Base-by-base conservation (phyloP, 2,888 invertebrate species). In the Chymomyza amoena region DNA sequence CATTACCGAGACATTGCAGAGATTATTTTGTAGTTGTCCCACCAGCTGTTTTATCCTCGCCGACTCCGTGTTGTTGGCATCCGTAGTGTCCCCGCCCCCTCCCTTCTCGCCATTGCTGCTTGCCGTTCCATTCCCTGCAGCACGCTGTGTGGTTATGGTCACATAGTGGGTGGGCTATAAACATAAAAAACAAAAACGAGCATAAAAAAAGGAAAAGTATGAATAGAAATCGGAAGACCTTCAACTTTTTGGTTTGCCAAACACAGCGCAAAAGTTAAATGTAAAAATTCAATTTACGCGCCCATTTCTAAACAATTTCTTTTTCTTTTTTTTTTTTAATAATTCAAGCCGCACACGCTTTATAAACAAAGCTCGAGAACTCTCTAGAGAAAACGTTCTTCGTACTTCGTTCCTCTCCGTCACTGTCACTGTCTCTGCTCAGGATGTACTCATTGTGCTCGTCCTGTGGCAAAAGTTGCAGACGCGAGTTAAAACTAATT, bases 1-100 rank as follows among this genome's bases (percentile, higher is more conserved):
- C 73, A 97, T 94, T 68, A 97, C 93, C 6, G 97, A 96, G 84
- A 97, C 96, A 90, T 96, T 96, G 86, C 96, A 96, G 54, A 97
- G 93, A 91, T 97, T 96, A 84, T 95, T 95, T 89, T 96, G 95
- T 70, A 96, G 93, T 80, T 95, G 94, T 45, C 95, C 95, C n/a
- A 96, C 95, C 61, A 96, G 92, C 81, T 93, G 95, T n/a, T 94
- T 95, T 52, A 96, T 93, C 86, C 95, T 93, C 15, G 90, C 90
- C 69, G 91, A 81, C 61, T 91, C 91, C 66, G 90, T 83, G 39
- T 87, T 86, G 64, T 85, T 85, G 61, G 91, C 90, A 73, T 91
- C 91, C 60, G 90, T 91, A 50, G 90, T 90, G 67, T 91, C 91
- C 10, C 79, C 76, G 6, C 56, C 66, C 4, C 79, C 76, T 7